A percentile compares a stretch with the other conserved stretches of the same genome.
phyloP scores from a whole-genome alignment of 2,113 vertebrate genomes.

The Cyprinodon brontotheroides region DNA sequence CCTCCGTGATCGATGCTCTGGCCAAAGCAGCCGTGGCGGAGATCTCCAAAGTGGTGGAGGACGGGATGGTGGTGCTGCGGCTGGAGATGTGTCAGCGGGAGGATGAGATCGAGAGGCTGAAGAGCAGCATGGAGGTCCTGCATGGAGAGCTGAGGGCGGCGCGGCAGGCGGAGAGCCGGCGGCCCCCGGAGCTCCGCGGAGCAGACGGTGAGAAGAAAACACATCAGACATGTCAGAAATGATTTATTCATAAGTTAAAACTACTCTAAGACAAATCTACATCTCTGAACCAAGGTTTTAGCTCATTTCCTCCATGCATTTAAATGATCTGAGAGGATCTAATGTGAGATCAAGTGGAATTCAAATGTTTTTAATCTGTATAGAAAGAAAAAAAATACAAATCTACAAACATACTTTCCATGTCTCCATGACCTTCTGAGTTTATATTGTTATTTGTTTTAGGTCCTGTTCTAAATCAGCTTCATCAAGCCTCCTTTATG shows the following conservation, averaged over 20 bases:
- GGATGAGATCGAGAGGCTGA: constrained; percentile 68
- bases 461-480: too few species aligned
- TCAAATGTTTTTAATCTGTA: too few species aligned
- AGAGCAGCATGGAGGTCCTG: constrained; percentile 63
- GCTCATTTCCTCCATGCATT: too few species aligned
- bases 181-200: constrained; percentile 1
- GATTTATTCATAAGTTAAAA: neutral
- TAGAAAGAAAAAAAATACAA: too few species aligned
- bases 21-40: constrained; percentile 69
- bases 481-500: too few species aligned
- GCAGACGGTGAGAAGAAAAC: constrained; percentile 26
- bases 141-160: constrained; percentile 59
- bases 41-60: constrained; percentile 72
- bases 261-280: too few species aligned
- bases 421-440: too few species aligned
- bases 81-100: constrained; percentile 71
- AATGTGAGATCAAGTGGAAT: too few species aligned
- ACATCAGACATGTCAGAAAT: neutral
- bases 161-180: constrained; percentile 21
- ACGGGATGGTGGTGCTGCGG: constrained; percentile 68
- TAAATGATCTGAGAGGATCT: too few species aligned
- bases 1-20: constrained; percentile 67
- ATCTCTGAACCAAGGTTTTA: too few species aligned
- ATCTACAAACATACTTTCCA: too few species aligned
- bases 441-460: too few species aligned